These are phyloP conservation scores for Schizothorax lantsangensis DNA, from an alignment of 2,797 vertebrate genomes.

Conservation along the genomic window DNA sequence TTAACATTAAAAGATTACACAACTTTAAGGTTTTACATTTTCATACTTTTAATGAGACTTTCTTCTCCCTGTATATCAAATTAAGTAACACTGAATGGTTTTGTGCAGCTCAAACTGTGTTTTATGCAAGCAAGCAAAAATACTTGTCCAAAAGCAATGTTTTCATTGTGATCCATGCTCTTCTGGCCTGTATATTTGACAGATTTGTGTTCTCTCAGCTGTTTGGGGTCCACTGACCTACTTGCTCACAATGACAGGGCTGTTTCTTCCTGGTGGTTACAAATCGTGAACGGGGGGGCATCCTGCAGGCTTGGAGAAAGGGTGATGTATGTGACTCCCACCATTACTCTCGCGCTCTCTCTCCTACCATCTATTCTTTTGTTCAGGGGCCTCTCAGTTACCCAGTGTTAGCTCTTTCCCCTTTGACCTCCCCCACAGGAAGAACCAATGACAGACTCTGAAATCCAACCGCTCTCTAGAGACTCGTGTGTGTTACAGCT, in stretches of 20 bases:
- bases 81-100: neutral
- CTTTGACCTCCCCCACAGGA: slow-evolving; percentile 50
- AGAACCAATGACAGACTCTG: slow-evolving; percentile 58
- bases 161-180: neutral
- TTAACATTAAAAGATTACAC: no score
- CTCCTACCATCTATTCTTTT: slow-evolving; percentile 45
- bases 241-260: slow-evolving; percentile 51
- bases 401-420: slow-evolving; percentile 47
- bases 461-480: slow-evolving; percentile 56
- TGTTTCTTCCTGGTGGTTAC: slow-evolving; percentile 46
- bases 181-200: neutral
- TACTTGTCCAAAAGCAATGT: neutral
- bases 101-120: neutral
- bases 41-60: neutral
- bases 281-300: slow-evolving; percentile 26
- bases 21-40: neutral
- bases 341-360: slow-evolving; percentile 29
- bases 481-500: slow-evolving; percentile 39
- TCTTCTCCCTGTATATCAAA: neutral
- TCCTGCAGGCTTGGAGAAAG: slow-evolving; percentile 47
- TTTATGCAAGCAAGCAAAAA: neutral
- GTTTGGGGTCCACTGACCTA: slow-evolving; percentile 45
- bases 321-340: slow-evolving; percentile 41
- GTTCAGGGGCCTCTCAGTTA: slow-evolving; percentile 34
- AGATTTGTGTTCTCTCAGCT: slow-evolving; percentile 35